Conservation (phyloP, 2,888 invertebrate genomes). For the Watsonalla cultraria region DNA sequence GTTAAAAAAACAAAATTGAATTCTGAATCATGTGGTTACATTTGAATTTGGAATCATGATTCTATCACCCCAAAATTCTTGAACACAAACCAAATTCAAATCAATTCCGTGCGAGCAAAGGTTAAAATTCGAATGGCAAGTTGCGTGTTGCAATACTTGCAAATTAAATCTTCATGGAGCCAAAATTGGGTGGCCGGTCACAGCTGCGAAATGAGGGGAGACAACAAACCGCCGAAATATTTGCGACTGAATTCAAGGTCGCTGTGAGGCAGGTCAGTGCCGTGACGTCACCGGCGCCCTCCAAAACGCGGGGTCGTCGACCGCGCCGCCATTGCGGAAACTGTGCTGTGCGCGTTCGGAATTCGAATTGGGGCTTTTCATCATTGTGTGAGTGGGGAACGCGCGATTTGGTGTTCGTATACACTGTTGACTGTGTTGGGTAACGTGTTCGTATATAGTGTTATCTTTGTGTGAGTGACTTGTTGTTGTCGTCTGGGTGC, state of each 20-base stretch:
- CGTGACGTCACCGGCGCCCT: constrained; percentile 74
- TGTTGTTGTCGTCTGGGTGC: constrained; percentile 23
- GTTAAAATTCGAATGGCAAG: background rate
- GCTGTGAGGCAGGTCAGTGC: constrained; percentile 66
- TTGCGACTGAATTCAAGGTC: constrained; percentile 59
- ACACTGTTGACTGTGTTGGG: constrained; percentile 14
- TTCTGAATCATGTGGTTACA: background rate
- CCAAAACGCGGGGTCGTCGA: constrained; percentile 68
- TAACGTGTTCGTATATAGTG: constrained; percentile 15
- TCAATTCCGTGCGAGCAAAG: background rate
- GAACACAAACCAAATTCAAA: background rate
- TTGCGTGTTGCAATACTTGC: background rate
- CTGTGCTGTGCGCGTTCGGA: constrained; percentile 72
- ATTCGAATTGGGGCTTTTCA: constrained; percentile 70
- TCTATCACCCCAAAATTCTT: background rate
- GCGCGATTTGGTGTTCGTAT: constrained; percentile 20
- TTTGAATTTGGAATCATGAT: background rate
- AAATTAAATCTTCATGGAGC: background rate
- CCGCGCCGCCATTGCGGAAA: constrained; percentile 72
- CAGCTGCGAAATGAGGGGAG: constrained; percentile 19
- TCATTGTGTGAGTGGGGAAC: constrained; percentile 50
- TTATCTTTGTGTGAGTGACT: constrained; percentile 14
- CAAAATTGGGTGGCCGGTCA: constrained; percentile 25
- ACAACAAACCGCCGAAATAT: constrained; percentile 41
- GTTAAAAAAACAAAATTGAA: background rate